A percentile compares a stretch with the other conserved stretches of the same genome.
Conservation (phyloP, 2,113 vertebrate species). For the Aptenodytes patagonicus region DNA sequence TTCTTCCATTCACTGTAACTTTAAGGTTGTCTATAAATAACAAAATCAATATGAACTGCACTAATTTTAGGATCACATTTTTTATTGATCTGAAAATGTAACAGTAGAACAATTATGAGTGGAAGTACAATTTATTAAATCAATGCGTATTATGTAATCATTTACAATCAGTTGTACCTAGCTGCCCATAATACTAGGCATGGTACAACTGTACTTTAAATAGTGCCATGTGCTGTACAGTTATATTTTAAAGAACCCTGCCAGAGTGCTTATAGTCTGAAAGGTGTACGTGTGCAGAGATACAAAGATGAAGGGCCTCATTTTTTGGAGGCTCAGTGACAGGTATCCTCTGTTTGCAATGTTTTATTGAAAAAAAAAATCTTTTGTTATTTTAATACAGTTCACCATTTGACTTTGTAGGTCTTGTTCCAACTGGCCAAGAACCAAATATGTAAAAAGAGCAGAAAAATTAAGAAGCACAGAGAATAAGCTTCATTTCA, state of each 20-base stretch:
- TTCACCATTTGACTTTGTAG: not conserved
- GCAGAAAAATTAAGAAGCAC: not conserved
- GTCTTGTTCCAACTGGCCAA: not conserved
- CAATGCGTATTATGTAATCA: not conserved
- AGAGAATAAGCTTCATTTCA: not conserved
- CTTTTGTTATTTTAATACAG: not conserved
- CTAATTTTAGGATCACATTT: not conserved
- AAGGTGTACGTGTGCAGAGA: not conserved
- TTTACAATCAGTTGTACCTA: not conserved
- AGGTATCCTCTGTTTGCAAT: not conserved
- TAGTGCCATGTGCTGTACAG: not conserved
- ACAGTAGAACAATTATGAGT: not conserved
- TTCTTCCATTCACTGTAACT: not conserved
- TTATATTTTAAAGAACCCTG: not conserved
- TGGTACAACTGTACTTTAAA: not conserved
- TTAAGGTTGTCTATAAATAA: not conserved
- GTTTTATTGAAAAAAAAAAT: not conserved
- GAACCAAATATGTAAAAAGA: not conserved
- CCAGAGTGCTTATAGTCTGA: not conserved
- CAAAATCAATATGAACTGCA: not conserved
- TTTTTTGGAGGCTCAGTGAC: not conserved
- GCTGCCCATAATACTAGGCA: not conserved
- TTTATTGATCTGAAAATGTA: not conserved
- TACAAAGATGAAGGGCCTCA: not conserved
- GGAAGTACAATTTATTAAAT: not conserved